These are phyloP conservation scores for Brachyhypopomus gauderio DNA, from an alignment of 2,113 vertebrate genomes.

Conservation along the genomic window DNA sequence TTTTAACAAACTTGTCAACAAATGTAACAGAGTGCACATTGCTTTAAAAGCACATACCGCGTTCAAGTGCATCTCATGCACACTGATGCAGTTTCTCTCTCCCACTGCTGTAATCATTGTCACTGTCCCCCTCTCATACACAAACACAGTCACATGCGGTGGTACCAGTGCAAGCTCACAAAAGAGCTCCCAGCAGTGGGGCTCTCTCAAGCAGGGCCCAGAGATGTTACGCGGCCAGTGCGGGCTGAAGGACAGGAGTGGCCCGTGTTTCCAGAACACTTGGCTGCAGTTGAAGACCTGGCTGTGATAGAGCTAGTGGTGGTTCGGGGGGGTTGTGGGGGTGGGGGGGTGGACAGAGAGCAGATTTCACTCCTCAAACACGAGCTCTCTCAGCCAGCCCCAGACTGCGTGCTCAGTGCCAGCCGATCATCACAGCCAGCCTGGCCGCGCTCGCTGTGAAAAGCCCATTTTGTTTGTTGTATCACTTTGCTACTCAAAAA, in stretches of 20 bases:
- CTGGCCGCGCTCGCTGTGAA: slow-evolving; percentile 47
- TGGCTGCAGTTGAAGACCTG: slow-evolving; percentile 88
- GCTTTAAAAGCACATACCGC: not conserved
- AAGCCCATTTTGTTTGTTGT: slow-evolving; percentile 62
- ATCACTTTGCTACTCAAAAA: slow-evolving; percentile 51
- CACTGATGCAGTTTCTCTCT: too few relatives aligned
- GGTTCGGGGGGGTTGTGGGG: too few relatives aligned
- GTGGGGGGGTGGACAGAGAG: slow-evolving; percentile 75
- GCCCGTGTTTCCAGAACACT: slow-evolving; percentile 70
- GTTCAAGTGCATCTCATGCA: not conserved
- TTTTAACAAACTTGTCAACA: slow-evolving; percentile 1
- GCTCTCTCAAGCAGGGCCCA: slow-evolving; percentile 18
- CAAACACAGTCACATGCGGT: not conserved
- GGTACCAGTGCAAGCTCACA: not conserved
- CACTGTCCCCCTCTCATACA: too few relatives aligned
- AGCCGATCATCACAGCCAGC: slow-evolving; percentile 56
- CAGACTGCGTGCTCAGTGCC: slow-evolving; percentile 70
- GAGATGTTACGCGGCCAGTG: slow-evolving; percentile 23
- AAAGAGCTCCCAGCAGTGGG: slow-evolving; percentile 70
- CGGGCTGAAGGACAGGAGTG: slow-evolving; percentile 31
- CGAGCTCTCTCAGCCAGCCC: slow-evolving; percentile 80
- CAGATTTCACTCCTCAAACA: slow-evolving; percentile 88
- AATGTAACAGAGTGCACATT: not conserved
- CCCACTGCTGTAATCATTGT: too few relatives aligned
- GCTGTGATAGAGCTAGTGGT: slow-evolving; percentile 68